phyloP scores from a whole-genome alignment of 2,797 vertebrate genomes.

The Sphenodon punctatus region DNA sequence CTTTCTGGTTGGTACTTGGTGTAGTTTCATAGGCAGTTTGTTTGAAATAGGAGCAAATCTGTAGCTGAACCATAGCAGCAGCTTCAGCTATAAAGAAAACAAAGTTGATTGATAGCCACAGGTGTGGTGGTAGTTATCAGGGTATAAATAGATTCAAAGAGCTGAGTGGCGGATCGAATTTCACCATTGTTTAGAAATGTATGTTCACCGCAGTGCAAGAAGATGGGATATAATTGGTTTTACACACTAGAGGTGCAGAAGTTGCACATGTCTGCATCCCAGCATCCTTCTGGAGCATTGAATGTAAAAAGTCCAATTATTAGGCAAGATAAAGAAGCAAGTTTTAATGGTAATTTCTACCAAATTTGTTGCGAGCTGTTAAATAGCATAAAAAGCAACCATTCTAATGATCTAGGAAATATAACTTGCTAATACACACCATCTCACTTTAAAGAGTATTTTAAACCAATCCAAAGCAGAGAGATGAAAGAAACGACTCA shows the following conservation, averaged over 20 bases:
- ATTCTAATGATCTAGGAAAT: neutral
- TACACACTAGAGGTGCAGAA: neutral
- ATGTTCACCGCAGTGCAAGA: rapidly evolving
- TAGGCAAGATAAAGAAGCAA: neutral
- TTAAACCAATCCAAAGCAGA: neutral
- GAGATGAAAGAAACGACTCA: neutral
- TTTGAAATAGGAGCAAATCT: slow-evolving; percentile 41
- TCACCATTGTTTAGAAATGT: neutral
- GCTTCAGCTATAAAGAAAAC: slow-evolving; percentile 8
- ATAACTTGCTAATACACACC: neutral
- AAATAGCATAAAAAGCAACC: neutral
- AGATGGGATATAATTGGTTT: neutral
- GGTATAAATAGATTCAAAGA: neutral
- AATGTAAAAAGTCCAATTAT: neutral
- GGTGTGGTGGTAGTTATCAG: neutral
- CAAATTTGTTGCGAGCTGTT: neutral
- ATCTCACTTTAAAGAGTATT: neutral
- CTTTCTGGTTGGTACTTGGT: slow-evolving; percentile 15
- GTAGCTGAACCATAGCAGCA: neutral
- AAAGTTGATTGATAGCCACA: neutral
- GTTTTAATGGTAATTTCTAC: neutral
- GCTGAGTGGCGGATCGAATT: neutral
- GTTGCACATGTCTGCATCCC: neutral
- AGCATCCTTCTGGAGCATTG: neutral
- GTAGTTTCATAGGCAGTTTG: neutral